phyloP scores from a whole-genome alignment of 2,888 invertebrate species.

The Drosophila vallismaia region DNA sequence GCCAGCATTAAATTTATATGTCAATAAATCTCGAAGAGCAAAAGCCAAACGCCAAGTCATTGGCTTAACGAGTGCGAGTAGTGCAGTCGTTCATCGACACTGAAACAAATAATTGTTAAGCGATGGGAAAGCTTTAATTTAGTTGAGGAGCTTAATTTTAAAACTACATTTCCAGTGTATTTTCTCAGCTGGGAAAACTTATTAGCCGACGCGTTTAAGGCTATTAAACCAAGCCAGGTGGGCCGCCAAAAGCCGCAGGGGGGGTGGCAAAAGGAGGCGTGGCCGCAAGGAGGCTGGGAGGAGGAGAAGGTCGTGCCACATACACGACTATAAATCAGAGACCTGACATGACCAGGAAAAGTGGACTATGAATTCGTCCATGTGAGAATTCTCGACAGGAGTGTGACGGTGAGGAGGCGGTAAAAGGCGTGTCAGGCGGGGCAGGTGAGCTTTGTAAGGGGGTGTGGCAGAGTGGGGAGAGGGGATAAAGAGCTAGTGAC shows the following conservation, averaged over 20 bases:
- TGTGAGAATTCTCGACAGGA: conserved; percentile 4
- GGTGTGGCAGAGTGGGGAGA: not conserved
- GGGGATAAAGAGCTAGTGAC: conserved; percentile 7
- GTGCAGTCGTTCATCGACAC: conserved; percentile 2
- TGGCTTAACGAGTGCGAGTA: conserved; percentile 35
- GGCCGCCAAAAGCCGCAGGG: conserved; percentile 1
- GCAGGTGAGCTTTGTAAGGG: not conserved
- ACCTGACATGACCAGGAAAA: conserved; percentile 41
- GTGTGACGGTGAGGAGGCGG: not conserved
- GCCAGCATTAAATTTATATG: conserved; percentile 72
- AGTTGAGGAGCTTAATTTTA: too few species aligned
- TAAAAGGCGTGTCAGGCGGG: not conserved
- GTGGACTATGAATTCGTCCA: conserved; percentile 50
- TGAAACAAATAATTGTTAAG: not conserved
- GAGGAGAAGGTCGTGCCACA: conserved; percentile 26
- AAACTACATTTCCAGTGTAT: not conserved
- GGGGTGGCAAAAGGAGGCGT: not conserved
- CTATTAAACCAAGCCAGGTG: conserved; percentile 43
- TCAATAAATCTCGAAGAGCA: conserved; percentile 73
- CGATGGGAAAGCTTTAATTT: too few species aligned
- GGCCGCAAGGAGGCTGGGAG: not conserved
- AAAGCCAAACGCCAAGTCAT: conserved; percentile 68
- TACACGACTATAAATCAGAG: conserved; percentile 63
- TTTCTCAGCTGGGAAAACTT: conserved; percentile 44
- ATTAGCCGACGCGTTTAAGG: conserved; percentile 59